These are phyloP conservation scores for Rhyacophila brunnea DNA, from an alignment of 1,140 invertebrate genomes.

Conservation along the genomic window DNA sequence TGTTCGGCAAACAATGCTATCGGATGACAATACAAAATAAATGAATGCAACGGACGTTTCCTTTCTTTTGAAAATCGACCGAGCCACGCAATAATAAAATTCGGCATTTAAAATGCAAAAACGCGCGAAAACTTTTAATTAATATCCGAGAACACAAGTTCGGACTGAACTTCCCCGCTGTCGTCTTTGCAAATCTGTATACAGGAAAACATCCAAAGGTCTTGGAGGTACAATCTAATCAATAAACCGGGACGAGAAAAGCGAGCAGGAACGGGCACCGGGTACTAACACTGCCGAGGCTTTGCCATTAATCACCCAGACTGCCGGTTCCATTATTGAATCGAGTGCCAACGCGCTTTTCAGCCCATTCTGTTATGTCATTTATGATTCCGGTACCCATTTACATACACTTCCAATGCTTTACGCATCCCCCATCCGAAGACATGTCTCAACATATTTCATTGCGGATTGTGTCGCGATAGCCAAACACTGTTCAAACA, in stretches of 20 bases:
- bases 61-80: no score
- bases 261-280: conserved; percentile 1
- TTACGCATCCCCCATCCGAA: neutral
- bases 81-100: no score
- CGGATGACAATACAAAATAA: no score
- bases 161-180: neutral
- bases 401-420: conserved; percentile 1
- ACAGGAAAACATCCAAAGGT: neutral
- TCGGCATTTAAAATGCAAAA: no score
- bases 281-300: conserved; percentile 2
- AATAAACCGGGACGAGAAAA: conserved; percentile 7
- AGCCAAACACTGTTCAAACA: no score
- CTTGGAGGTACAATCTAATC: conserved; percentile 13
- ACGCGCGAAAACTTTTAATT: no score
- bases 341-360: conserved; percentile 13
- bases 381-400: conserved; percentile 9
- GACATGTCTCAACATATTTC: neutral
- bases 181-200: neutral
- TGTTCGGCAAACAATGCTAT: no score
- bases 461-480: neutral
- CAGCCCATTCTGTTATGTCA: conserved; percentile 18
- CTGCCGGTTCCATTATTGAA: conserved; percentile 20
- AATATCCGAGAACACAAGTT: neutral
- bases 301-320: conserved; percentile 14
- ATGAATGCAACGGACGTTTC: no score